Base-by-base conservation (phyloP, 2,113 vertebrate species). In the Takifugu flavidus region DNA sequence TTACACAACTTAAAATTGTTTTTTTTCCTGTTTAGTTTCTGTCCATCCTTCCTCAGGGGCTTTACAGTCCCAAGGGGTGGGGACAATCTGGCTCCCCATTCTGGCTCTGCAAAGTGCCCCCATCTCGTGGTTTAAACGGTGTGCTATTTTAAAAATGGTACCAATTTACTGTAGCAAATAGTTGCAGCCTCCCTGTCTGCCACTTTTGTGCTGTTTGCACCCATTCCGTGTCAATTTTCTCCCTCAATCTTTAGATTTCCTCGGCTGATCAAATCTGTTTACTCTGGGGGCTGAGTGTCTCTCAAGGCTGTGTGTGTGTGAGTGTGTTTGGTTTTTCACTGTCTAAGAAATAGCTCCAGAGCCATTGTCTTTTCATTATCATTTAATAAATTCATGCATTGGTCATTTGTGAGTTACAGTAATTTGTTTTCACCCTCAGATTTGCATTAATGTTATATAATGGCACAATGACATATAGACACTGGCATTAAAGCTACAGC, bases 41-140 rank as follows among this genome's bases (percentile, higher is more conserved):
- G 44, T 71, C 56, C 51, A 56, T 61, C 50, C 43, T 74, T 63
- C 69, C 71, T 79, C 52, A 0, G 13, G 71, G 69, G 58, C 53
- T 31, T 53, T 68, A 4, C 25, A 52, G 31, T 46, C 62, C 34
- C 25, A 45, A 28, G 39, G 15, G 44, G 15, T 39, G 34, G 25
- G 50, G 31, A 72, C 80, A 79, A 58, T 72, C 76, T 82, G 74
- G 72, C 61, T 69, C 31, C 70, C 56, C 56, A 50, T 74, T 62
- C 64, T 65, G 63, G 39, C n/a, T 52, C 61, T 62, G 31, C 64
- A 53, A 60, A 62, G 5, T 10, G 11, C 8, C 34, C 20, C 1
- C 5, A 39, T 39, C 34, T 57, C 60, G 45, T 43, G 50, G 39
- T 53, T 0, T 55, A 63, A 70, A 31, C 29, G 1, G 14, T 10